Conservation (phyloP, 2,888 invertebrate species). For the Ectobius pallidus region DNA sequence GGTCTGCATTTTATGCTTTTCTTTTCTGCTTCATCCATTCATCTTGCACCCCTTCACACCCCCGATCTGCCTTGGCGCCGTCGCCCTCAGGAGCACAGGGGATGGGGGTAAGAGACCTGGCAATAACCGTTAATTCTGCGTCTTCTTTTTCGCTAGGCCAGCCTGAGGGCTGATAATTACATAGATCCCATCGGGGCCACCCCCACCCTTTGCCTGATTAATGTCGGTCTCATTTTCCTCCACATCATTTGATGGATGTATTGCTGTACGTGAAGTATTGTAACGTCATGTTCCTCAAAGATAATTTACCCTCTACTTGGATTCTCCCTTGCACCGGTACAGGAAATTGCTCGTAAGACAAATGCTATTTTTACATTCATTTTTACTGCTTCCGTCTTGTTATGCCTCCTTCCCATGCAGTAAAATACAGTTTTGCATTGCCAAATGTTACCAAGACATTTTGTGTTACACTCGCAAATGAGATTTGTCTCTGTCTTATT, state of each 20-base stretch:
- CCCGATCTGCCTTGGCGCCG: background rate
- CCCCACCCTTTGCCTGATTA: background rate
- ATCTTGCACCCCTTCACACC: background rate
- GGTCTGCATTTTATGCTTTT: conserved; percentile 12
- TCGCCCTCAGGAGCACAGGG: background rate
- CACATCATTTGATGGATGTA: background rate
- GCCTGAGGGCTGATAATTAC: conserved; percentile 5
- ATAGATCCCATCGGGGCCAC: background rate
- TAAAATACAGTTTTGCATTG: too few relatives aligned
- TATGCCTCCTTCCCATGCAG: too few relatives aligned
- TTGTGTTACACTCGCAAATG: too few relatives aligned
- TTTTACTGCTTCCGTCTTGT: too few relatives aligned
- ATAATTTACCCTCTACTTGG: too few relatives aligned
- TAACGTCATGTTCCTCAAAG: too few relatives aligned
- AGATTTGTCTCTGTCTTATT: too few relatives aligned
- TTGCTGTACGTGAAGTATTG: too few relatives aligned
- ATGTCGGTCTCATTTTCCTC: background rate
- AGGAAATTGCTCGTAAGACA: too few relatives aligned
- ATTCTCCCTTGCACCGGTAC: too few relatives aligned
- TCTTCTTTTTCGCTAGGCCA: background rate
- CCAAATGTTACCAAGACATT: too few relatives aligned
- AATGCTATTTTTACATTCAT: too few relatives aligned
- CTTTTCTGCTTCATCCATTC: conserved; percentile 10
- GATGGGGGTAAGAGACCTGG: background rate
- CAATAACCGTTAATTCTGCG: conserved; percentile 11